A percentile compares a stretch with the other conserved stretches of the same genome.
Evolutionary conservation across 2,113 vertebrate genomes (phyloP).

Genomic region (Holacanthus passer): DNA sequence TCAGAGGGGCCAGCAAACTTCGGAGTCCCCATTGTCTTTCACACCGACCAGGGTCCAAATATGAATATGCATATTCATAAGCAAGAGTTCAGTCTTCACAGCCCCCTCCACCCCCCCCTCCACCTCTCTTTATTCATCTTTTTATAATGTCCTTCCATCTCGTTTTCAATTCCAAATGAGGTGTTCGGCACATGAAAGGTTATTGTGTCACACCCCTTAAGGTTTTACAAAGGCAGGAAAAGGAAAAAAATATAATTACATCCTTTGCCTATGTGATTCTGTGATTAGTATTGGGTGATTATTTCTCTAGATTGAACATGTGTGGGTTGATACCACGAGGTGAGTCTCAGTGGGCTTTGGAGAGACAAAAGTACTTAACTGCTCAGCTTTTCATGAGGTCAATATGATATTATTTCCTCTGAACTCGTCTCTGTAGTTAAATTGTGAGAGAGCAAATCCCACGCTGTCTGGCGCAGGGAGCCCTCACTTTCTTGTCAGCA

Average conservation of each 20-base stretch:
- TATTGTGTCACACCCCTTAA: constrained; percentile 87
- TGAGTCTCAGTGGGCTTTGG: constrained; percentile 82
- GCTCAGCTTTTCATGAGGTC: constrained; percentile 80
- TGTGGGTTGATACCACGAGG: constrained; percentile 85
- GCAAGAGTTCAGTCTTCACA: constrained; percentile 66
- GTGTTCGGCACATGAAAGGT: constrained; percentile 78
- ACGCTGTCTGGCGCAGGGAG: constrained; percentile 65
- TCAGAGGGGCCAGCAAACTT: constrained; percentile 77
- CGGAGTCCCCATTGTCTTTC: constrained; percentile 78
- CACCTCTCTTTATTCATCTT: constrained; percentile 73
- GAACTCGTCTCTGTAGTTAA: constrained; percentile 86
- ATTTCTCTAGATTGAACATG: constrained; percentile 84
- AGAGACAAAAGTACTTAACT: constrained; percentile 88
- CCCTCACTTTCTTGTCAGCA: constrained; percentile 69
- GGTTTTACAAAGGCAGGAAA: constrained; percentile 87
- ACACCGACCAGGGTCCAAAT: constrained; percentile 74
- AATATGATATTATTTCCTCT: constrained; percentile 79
- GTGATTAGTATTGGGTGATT: constrained; percentile 85
- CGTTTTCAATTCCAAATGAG: constrained; percentile 77
- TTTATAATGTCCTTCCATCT: constrained; percentile 76
- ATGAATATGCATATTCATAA: constrained; percentile 88
- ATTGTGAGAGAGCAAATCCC: constrained; percentile 82
- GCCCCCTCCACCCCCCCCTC: constrained; percentile 48
- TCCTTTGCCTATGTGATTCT: constrained; percentile 89
- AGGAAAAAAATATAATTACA: constrained; percentile 91